phyloP scores from a whole-genome alignment of 2,797 vertebrate species.

The Coilia nasus region DNA sequence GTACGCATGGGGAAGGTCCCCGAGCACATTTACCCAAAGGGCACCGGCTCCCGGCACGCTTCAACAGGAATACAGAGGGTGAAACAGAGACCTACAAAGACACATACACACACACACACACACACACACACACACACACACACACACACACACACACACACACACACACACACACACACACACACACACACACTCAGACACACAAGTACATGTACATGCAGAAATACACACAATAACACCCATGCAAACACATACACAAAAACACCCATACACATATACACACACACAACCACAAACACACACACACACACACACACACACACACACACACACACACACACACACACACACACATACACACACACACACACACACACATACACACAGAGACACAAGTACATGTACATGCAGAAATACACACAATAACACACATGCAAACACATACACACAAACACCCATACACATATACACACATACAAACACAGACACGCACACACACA shows the following conservation, averaged over 20 bases:
- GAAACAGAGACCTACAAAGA: conserved; percentile 23
- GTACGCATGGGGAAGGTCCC: conserved; percentile 12
- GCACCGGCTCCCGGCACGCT: neutral
- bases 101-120: conserved; percentile 20
- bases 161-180: neutral
- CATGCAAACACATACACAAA: neutral
- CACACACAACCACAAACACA: neutral
- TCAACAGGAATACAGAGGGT: neutral
- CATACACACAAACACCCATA: neutral
- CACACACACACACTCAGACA: neutral
- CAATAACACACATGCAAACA: too few relatives aligned
- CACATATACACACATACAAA: neutral
- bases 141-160: too few relatives aligned
- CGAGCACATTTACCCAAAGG: neutral
- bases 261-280: conserved; percentile 4
- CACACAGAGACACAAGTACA: too few relatives aligned
- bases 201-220: too few relatives aligned
- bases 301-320: neutral
- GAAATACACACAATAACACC: neutral
- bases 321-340: neutral
- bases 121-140: neutral
- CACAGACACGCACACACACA: too few relatives aligned
- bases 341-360: neutral
- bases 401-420: too few relatives aligned
- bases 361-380: neutral